Conservation (phyloP, 2,888 invertebrate species). For the Polylopha cassiicola region DNA sequence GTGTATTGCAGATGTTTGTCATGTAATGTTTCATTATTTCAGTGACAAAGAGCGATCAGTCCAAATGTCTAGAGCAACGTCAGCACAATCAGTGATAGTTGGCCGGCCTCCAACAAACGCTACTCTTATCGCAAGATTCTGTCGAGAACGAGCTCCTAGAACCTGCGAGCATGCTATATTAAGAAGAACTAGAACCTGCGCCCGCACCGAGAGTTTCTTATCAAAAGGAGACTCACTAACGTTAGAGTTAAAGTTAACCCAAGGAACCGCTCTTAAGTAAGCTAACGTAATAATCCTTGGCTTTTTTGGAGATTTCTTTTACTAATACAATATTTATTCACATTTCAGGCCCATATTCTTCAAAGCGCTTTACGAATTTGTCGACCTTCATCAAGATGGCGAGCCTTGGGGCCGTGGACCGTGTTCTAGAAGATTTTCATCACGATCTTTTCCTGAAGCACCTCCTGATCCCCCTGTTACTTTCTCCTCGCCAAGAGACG, state of each 20-base stretch:
- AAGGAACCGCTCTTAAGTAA: conserved; percentile 91
- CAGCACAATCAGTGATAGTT: conserved; percentile 67
- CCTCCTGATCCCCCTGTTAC: conserved; percentile 82
- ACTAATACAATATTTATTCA: conserved; percentile 4
- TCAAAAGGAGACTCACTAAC: conserved; percentile 89
- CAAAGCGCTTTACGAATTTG: conserved; percentile 91
- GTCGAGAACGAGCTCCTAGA: conserved; percentile 87
- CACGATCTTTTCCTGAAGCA: conserved; percentile 75
- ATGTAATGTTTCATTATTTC: conserved; percentile 27
- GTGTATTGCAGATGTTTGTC: conserved; percentile 19
- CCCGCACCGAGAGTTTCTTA: conserved; percentile 88
- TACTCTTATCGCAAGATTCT: conserved; percentile 87
- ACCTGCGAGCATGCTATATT: conserved; percentile 90
- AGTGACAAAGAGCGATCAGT: conserved; percentile 71
- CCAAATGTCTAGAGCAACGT: conserved; percentile 70
- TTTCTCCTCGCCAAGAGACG: conserved; percentile 88
- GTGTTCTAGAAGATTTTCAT: conserved; percentile 87
- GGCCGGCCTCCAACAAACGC: conserved; percentile 83
- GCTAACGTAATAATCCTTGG: conserved; percentile 28
- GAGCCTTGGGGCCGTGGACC: conserved; percentile 84
- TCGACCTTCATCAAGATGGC: conserved; percentile 91
- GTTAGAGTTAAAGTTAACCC: conserved; percentile 85
- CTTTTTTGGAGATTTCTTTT: not conserved
- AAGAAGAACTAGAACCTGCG: conserved; percentile 83
- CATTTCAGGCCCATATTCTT: conserved; percentile 86